Percentiles rank a stretch among this genome's conserved stretches.
Evolutionary conservation across 2,113 vertebrate genomes (phyloP).

Genomic region (Emydura subglobosa): DNA sequence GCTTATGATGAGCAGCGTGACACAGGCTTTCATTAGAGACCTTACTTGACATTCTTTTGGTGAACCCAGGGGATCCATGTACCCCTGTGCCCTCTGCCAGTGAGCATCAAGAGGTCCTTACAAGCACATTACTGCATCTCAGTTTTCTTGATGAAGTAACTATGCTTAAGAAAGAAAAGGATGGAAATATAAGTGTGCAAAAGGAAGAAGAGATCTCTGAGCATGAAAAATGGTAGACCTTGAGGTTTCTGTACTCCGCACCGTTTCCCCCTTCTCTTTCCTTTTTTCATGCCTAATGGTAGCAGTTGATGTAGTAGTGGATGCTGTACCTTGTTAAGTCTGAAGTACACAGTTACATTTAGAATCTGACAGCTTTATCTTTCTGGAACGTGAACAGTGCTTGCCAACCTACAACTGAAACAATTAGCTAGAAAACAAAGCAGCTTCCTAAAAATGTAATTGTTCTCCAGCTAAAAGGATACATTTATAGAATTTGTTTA

Average conservation of each 20-base stretch:
- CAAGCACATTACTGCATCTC: neutral
- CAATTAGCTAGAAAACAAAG: constrained; percentile 26
- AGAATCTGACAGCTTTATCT: constrained; percentile 39
- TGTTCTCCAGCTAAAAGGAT: neutral
- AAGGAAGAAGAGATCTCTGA: neutral
- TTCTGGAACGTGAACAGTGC: constrained; percentile 11
- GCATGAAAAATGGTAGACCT: constrained; percentile 17
- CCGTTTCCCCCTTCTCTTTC: neutral
- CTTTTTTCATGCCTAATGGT: constrained; percentile 17
- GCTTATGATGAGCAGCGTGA: neutral
- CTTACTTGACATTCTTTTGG: neutral
- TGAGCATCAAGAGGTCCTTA: neutral
- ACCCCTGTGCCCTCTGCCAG: neutral
- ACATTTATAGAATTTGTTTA: constrained; percentile 22
- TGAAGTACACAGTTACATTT: constrained; percentile 31
- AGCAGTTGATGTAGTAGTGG: constrained; percentile 15
- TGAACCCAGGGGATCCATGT: neutral
- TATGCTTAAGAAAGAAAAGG: neutral
- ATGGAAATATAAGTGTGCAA: neutral
- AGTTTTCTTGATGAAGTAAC: neutral
- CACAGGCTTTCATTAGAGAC: neutral
- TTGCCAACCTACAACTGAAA: constrained; percentile 46
- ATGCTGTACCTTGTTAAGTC: constrained; percentile 9
- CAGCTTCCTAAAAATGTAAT: neutral
- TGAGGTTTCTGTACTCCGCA: neutral